Evolutionary conservation across 1,140 invertebrate genomes (phyloP).

Genomic region (Pogonomyrmex barbatus): DNA sequence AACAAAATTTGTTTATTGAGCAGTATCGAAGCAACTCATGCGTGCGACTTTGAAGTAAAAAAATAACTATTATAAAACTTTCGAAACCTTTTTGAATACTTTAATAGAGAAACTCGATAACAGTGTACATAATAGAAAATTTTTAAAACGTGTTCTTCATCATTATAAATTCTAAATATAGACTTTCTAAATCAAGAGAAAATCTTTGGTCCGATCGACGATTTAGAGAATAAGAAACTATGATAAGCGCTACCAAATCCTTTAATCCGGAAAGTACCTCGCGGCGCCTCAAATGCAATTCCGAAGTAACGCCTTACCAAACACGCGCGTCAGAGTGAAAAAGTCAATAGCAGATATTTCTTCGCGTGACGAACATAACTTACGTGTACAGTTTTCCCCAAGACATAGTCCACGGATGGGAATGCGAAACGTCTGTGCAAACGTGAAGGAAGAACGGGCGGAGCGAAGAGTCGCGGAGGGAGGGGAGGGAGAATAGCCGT

Average conservation of each 20-base stretch:
- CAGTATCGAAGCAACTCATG: not conserved
- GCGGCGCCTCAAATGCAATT: not conserved
- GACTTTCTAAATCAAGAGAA: not conserved
- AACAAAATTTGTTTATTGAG: constrained; percentile 13
- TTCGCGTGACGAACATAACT: constrained; percentile 34
- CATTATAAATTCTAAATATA: not conserved
- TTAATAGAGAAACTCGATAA: not conserved
- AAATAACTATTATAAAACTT: not conserved
- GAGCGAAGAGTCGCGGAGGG: not conserved
- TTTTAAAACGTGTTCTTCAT: not conserved
- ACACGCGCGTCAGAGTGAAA: not conserved
- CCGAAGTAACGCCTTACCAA: not conserved
- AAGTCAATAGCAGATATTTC: constrained; percentile 37
- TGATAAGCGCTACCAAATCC: not conserved
- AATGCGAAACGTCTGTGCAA: not conserved
- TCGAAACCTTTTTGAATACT: not conserved
- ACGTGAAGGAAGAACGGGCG: not conserved
- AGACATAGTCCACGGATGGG: not conserved
- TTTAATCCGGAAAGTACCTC: not conserved
- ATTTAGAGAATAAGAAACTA: not conserved
- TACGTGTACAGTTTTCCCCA: not conserved
- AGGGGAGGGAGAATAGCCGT: not conserved
- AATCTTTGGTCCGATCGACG: not conserved
- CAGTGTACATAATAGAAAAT: not conserved
- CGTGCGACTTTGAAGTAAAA: not conserved